These are phyloP conservation scores for Andrena marginata DNA, from an alignment of 2,888 invertebrate genomes.

Conservation along the genomic window DNA sequence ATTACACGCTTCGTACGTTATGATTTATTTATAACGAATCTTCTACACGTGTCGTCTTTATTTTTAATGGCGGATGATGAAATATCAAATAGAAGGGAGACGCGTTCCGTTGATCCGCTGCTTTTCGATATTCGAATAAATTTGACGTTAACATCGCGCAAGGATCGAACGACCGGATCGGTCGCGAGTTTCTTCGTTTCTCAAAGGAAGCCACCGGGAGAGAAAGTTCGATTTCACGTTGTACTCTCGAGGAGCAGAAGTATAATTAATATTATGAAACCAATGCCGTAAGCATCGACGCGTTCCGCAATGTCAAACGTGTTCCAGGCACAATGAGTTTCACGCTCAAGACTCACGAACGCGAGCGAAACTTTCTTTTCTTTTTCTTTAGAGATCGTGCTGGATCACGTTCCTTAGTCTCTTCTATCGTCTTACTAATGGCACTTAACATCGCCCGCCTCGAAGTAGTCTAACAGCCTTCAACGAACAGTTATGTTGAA, in stretches of 20 bases:
- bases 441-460: not conserved
- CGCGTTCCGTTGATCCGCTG: not conserved
- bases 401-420: not conserved
- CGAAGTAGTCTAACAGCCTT: not conserved
- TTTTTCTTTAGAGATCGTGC: not conserved
- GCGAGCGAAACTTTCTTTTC: slow-evolving; percentile 49
- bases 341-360: slow-evolving; percentile 49
- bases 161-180: slow-evolving; percentile 27
- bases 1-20: slow-evolving; percentile 9
- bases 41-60: not conserved
- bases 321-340: slow-evolving; percentile 56
- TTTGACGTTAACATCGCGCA: slow-evolving; percentile 26
- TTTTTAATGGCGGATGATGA: slow-evolving; percentile 16
- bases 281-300: slow-evolving; percentile 66
- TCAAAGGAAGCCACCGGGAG: slow-evolving; percentile 62
- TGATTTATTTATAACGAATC: slow-evolving; percentile 21
- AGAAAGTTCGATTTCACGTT: slow-evolving; percentile 71
- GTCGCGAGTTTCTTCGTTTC: slow-evolving; percentile 55
- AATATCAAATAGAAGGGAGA: not conserved
- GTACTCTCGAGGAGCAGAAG: slow-evolving; percentile 58
- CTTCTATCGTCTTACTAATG: not conserved
- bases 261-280: slow-evolving; percentile 71
- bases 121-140: slow-evolving; percentile 16
- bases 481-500: too few species aligned
- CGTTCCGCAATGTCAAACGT: slow-evolving; percentile 71